Conservation (phyloP, 2,797 vertebrate species). For the Sus cebifrons region DNA sequence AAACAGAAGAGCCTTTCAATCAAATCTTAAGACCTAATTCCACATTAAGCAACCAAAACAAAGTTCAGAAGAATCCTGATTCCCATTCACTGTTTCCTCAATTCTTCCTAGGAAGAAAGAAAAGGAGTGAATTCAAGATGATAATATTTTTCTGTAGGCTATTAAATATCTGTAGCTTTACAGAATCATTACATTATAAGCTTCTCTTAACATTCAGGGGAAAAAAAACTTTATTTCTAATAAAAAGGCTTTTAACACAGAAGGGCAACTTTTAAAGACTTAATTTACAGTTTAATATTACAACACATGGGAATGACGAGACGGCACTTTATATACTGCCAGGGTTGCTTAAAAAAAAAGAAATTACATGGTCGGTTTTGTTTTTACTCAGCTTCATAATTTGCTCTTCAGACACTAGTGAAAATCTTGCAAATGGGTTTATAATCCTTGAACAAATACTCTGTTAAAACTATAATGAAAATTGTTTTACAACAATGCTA, state of each 20-base stretch:
- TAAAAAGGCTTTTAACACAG: conserved; percentile 36
- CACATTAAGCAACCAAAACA: not conserved
- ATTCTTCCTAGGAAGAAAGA: conserved; percentile 27
- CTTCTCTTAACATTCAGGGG: not conserved
- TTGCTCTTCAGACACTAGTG: not conserved
- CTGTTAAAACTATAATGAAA: conserved; percentile 37
- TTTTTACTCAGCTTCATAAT: conserved; percentile 54
- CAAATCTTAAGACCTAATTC: not conserved
- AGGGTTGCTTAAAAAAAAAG: not conserved
- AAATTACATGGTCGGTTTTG: not conserved
- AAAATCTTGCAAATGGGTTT: conserved; percentile 32
- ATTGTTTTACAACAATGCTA: not conserved
- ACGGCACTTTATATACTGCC: not conserved
- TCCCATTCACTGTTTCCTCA: conserved; percentile 14
- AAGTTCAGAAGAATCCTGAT: conserved; percentile 4
- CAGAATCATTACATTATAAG: not conserved
- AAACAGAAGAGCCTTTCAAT: conserved; percentile 4
- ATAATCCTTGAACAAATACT: conserved; percentile 24
- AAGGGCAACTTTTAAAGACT: conserved; percentile 22
- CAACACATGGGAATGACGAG: not conserved
- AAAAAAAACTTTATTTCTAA: conserved; percentile 22
- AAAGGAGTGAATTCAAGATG: not conserved
- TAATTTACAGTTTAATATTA: not conserved
- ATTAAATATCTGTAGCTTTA: conserved; percentile 22
- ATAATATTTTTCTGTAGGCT: not conserved